Conservation (phyloP, 2,888 invertebrate species). For the Brachynemurus nebulosus region DNA sequence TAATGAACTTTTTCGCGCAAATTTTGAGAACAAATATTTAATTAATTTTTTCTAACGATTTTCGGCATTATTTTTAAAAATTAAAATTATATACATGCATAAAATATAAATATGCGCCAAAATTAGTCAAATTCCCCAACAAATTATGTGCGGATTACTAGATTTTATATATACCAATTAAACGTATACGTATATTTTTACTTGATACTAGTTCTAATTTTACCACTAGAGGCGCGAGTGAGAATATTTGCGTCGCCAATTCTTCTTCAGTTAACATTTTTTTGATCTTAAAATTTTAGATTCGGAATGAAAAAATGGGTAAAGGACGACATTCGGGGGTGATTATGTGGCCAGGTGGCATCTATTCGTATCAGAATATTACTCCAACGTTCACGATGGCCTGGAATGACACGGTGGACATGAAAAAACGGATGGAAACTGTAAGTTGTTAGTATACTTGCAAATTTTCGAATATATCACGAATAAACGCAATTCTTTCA, state of each 20-base stretch:
- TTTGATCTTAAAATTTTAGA: conserved; percentile 29
- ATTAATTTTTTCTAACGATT: too few relatives aligned
- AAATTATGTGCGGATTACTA: too few relatives aligned
- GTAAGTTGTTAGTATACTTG: conserved; percentile 20
- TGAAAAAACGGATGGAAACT: conserved; percentile 40
- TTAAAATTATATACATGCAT: not conserved
- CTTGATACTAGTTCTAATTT: too few relatives aligned
- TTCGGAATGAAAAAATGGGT: conserved; percentile 39
- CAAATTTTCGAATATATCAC: not conserved
- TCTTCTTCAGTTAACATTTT: conserved; percentile 5
- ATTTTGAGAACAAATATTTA: too few relatives aligned
- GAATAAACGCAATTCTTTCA: conserved; percentile 16
- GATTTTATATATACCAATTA: too few relatives aligned
- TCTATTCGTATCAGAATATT: conserved; percentile 36
- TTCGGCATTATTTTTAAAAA: too few relatives aligned
- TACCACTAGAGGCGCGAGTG: too few relatives aligned
- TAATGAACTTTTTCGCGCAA: too few relatives aligned
- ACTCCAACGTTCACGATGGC: conserved; percentile 32
- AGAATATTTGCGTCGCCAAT: too few relatives aligned
- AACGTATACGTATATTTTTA: too few relatives aligned
- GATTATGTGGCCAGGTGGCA: conserved; percentile 58
- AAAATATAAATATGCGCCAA: too few relatives aligned
- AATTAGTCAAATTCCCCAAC: too few relatives aligned
- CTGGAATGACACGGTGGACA: conserved; percentile 32
- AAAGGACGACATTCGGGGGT: conserved; percentile 41